Conservation (phyloP, 1,140 invertebrate genomes). For the Pteromalus puparum region DNA sequence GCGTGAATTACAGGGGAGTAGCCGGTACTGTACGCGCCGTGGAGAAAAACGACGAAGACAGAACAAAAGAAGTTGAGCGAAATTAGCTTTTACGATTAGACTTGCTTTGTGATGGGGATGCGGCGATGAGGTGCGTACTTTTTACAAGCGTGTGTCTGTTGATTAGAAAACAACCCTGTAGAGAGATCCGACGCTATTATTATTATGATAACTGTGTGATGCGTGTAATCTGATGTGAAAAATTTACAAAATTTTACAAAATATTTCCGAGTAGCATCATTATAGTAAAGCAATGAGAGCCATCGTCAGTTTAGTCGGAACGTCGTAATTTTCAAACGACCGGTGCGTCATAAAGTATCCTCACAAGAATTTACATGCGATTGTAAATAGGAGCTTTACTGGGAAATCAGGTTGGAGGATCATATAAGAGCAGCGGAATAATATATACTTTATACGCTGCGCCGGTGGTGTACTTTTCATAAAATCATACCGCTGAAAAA, state of each 20-base stretch:
- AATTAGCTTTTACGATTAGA: conserved; percentile 1
- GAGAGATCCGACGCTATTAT: too few species aligned
- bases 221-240: too few species aligned
- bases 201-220: too few species aligned
- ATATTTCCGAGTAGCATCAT: neutral
- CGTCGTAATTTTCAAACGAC: conserved; percentile 19
- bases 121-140: neutral
- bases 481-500: neutral
- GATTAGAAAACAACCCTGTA: too few species aligned
- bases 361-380: conserved; percentile 21
- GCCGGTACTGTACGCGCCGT: too few species aligned
- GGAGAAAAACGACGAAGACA: neutral
- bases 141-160: neutral
- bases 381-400: conserved; percentile 24
- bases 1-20: neutral
- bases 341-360: conserved; percentile 7
- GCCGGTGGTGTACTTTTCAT: neutral
- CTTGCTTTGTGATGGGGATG: neutral
- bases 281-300: neutral
- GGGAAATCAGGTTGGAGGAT: conserved; percentile 36
- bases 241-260: too few species aligned
- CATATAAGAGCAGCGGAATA: conserved; percentile 5
- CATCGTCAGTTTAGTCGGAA: conserved; percentile 1
- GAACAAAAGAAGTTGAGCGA: conserved; percentile 2
- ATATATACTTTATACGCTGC: conserved; percentile 20